Percentiles rank a stretch among this genome's conserved stretches.
phyloP scores from a whole-genome alignment of 2,888 invertebrate genomes.

The Trachelus iudaicus region DNA sequence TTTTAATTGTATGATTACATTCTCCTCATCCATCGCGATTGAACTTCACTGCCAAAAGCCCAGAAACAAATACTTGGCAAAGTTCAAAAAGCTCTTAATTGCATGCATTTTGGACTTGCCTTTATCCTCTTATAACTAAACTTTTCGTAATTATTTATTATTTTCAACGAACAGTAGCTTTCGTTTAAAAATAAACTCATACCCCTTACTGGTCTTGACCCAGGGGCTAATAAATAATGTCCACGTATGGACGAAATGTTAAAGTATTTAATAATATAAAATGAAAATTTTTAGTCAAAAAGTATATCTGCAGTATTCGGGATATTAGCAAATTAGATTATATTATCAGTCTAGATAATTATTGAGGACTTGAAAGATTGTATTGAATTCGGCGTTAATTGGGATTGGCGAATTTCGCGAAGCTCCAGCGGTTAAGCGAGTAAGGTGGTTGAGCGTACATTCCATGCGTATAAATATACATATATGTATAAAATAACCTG shows the following conservation, averaged over 20 bases:
- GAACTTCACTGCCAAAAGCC: conserved; percentile 64
- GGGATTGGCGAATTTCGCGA: neutral
- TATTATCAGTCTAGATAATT: neutral
- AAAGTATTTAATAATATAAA: neutral
- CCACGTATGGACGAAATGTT: neutral
- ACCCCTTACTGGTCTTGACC: conserved; percentile 7
- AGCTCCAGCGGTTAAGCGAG: neutral
- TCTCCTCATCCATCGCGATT: conserved; percentile 60
- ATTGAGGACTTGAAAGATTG: neutral
- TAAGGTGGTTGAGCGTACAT: conserved; percentile 41
- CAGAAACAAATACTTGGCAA: conserved; percentile 22
- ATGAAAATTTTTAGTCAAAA: neutral
- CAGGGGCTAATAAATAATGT: neutral
- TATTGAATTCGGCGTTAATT: neutral
- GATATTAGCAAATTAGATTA: neutral
- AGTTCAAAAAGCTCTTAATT: neutral
- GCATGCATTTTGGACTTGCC: neutral
- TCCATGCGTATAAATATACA: conserved; percentile 48
- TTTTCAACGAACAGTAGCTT: conserved; percentile 14
- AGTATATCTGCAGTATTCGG: neutral
- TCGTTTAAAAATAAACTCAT: conserved; percentile 10
- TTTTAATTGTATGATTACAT: conserved; percentile 22
- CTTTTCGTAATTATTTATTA: conserved; percentile 18
- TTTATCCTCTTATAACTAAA: neutral
- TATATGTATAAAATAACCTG: conserved; percentile 38